Evolutionary conservation across 1,140 invertebrate species (phyloP).

Genomic region (Pseudomyrmex flavicornis): DNA sequence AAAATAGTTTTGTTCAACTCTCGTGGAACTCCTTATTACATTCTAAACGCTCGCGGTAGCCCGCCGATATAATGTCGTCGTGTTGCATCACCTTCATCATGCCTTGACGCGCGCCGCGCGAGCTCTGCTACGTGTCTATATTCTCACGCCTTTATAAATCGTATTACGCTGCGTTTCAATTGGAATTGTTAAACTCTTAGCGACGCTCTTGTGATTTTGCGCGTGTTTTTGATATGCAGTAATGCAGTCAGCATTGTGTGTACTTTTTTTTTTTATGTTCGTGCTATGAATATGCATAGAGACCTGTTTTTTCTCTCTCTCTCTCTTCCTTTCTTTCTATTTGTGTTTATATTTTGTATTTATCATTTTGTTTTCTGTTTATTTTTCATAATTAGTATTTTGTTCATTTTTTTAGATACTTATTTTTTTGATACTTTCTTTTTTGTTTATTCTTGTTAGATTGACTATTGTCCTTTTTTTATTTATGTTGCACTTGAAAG

Average conservation of each 20-base stretch:
- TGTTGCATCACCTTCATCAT: not conserved
- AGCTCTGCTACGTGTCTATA: not conserved
- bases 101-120: slow-evolving; percentile 33
- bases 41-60: slow-evolving; percentile 38
- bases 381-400: too few relatives aligned
- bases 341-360: too few relatives aligned
- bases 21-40: slow-evolving; percentile 56
- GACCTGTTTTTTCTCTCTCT: too few relatives aligned
- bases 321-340: too few relatives aligned
- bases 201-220: not conserved
- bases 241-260: slow-evolving; percentile 1
- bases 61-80: slow-evolving; percentile 33
- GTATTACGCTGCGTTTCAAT: slow-evolving; percentile 42
- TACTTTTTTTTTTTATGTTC: slow-evolving; percentile 17
- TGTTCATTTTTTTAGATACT: too few relatives aligned
- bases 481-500: too few relatives aligned
- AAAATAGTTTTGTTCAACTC: slow-evolving; percentile 68
- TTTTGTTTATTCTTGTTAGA: too few relatives aligned
- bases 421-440: too few relatives aligned
- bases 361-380: too few relatives aligned
- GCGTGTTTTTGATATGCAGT: slow-evolving; percentile 16
- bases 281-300: slow-evolving; percentile 46
- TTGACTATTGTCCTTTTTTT: too few relatives aligned
- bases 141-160: not conserved
- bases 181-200: slow-evolving; percentile 19